phyloP scores from a whole-genome alignment of 2,888 invertebrate species.

The Trilocha varians region DNA sequence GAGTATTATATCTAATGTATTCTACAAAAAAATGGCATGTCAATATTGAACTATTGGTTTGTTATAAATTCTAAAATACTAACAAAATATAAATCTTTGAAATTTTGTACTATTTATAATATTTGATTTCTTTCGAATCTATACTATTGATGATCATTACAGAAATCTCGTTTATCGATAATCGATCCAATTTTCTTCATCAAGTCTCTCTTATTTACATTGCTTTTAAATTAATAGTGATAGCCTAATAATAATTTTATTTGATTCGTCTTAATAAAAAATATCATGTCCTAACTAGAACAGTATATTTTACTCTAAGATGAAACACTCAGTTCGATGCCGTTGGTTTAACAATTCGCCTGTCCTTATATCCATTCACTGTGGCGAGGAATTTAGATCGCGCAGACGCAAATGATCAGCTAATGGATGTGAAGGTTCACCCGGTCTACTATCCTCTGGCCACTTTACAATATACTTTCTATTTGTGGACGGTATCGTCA shows the following conservation, averaged over 20 bases:
- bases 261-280: conserved; percentile 38
- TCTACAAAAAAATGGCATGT: too few species aligned
- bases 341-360: conserved; percentile 14
- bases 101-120: not conserved
- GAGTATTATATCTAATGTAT: too few species aligned
- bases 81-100: too few species aligned
- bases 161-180: not conserved
- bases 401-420: conserved; percentile 51
- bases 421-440: conserved; percentile 40
- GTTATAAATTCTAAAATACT: too few species aligned
- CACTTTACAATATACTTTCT: conserved; percentile 56
- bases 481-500: conserved; percentile 48
- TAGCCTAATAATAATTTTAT: conserved; percentile 27
- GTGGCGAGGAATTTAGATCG: conserved; percentile 46
- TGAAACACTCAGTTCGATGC: conserved; percentile 41
- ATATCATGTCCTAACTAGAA: conserved; percentile 36
- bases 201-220: conserved; percentile 36
- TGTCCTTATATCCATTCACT: conserved; percentile 35
- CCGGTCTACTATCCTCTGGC: conserved; percentile 42
- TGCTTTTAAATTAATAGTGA: conserved; percentile 27
- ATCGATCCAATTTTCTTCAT: conserved; percentile 7
- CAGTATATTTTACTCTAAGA: conserved; percentile 36
- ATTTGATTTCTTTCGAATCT: not conserved
- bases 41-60: too few species aligned
- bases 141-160: not conserved